These are phyloP conservation scores for Labroides dimidiatus DNA, from an alignment of 2,797 vertebrate species.

Conservation along the genomic window DNA sequence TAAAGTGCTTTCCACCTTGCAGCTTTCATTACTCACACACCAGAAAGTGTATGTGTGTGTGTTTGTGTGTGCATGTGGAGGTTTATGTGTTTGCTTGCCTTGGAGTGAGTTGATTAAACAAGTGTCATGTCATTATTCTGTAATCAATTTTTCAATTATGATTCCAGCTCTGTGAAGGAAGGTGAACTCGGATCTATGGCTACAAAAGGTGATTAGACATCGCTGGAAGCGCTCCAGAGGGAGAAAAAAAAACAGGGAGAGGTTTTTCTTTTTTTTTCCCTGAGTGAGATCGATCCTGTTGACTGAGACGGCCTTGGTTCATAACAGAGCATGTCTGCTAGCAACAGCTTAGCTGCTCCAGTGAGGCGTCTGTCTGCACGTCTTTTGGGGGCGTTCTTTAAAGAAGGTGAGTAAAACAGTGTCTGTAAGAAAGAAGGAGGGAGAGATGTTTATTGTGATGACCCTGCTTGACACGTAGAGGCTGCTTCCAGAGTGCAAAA, in stretches of 20 bases:
- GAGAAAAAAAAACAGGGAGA: constrained; percentile 26
- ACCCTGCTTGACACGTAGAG: constrained; percentile 76
- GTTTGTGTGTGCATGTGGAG: constrained; percentile 35
- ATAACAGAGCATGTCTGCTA: constrained; percentile 80
- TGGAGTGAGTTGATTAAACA: constrained; percentile 65
- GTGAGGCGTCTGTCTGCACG: constrained; percentile 78
- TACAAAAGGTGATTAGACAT: constrained; percentile 48
- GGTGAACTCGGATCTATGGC: constrained; percentile 59
- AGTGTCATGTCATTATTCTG: constrained; percentile 66
- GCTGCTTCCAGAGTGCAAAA: constrained; percentile 60
- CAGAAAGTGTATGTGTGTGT: constrained; percentile 36
- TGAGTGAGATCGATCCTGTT: constrained; percentile 76
- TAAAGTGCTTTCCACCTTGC: constrained; percentile 81
- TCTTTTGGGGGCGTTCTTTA: constrained; percentile 77
- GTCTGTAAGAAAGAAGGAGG: constrained; percentile 66
- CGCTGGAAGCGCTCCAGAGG: constrained; percentile 58
- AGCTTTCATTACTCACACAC: constrained; percentile 76
- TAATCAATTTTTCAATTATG: constrained; percentile 72
- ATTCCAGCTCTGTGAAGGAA: constrained; percentile 49
- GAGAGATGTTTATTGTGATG: constrained; percentile 79
- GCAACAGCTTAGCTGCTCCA: constrained; percentile 83
- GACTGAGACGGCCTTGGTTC: constrained; percentile 80
- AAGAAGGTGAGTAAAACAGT: constrained; percentile 75
- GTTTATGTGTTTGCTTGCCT: constrained; percentile 55
- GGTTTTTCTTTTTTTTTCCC: constrained; percentile 33